These are phyloP conservation scores for Linnaemya tessellans DNA, from an alignment of 2,888 invertebrate genomes.

Conservation along the genomic window DNA sequence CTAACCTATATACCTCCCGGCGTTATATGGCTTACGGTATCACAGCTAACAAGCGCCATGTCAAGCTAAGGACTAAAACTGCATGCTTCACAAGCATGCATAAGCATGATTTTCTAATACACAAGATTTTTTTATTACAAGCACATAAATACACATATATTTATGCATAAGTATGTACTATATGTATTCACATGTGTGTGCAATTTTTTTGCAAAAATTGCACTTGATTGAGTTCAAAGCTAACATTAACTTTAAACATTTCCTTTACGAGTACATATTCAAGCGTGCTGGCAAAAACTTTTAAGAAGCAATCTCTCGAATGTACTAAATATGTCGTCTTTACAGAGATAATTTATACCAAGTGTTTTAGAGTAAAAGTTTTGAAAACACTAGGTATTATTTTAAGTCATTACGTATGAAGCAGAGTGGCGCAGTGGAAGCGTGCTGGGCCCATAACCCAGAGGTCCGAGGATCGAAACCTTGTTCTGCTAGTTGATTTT, in stretches of 20 bases:
- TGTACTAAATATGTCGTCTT: not conserved
- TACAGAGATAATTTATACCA: not conserved
- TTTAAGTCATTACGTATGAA: conserved; percentile 75
- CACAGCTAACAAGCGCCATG: conserved; percentile 40
- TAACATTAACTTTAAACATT: conserved; percentile 47
- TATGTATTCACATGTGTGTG: not conserved
- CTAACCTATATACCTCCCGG: conserved; percentile 34
- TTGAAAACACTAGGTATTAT: too few species aligned
- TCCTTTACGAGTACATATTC: conserved; percentile 37
- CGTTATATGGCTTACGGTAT: conserved; percentile 53
- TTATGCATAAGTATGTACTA: too few species aligned
- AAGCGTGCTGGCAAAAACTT: not conserved
- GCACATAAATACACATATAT: too few species aligned
- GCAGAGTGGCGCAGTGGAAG: conserved; percentile 93
- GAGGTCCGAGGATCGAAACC: conserved; percentile 84
- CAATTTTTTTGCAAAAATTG: conserved; percentile 14
- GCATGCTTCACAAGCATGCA: conserved; percentile 39
- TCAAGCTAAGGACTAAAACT: conserved; percentile 45
- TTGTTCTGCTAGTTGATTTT: conserved; percentile 81
- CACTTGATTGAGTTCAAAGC: conserved; percentile 65
- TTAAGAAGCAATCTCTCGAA: not conserved
- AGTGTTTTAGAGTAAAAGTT: not conserved
- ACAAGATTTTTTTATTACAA: not conserved
- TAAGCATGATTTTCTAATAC: conserved; percentile 36
- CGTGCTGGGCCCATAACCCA: conserved; percentile 91